These are phyloP conservation scores for Dromaius novaehollandiae DNA, from an alignment of 2,113 vertebrate genomes.

Conservation along the genomic window DNA sequence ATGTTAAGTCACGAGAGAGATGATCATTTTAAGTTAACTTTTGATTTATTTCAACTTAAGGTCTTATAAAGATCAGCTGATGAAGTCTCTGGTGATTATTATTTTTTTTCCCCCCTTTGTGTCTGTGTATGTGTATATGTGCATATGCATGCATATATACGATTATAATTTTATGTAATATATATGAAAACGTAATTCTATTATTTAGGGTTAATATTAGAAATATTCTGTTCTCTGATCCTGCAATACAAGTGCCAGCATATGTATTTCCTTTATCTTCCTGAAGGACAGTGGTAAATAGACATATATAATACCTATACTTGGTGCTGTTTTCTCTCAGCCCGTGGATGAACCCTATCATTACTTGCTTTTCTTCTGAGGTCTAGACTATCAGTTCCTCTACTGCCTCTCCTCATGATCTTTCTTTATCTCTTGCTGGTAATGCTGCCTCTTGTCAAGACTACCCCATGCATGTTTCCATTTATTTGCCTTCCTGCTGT, in stretches of 20 bases:
- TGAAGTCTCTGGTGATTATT: background rate
- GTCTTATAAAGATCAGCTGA: background rate
- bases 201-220: background rate
- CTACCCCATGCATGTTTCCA: background rate
- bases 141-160: background rate
- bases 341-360: background rate
- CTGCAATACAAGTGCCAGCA: background rate
- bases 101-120: background rate
- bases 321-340: background rate
- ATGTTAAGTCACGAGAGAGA: background rate
- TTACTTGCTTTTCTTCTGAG: background rate
- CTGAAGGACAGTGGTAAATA: background rate
- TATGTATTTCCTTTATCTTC: background rate
- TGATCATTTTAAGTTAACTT: background rate
- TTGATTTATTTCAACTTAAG: background rate
- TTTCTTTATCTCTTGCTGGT: background rate
- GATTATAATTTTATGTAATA: background rate
- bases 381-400: background rate
- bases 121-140: accelerated
- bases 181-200: background rate
- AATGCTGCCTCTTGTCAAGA: background rate
- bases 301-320: background rate
- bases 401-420: background rate
- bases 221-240: background rate
- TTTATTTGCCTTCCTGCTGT: background rate